Evolutionary conservation across 1,140 invertebrate species (phyloP), one percentile per base, ranked within the genome.

Genomic region (Hyposmocoma kahamanoa): DNA sequence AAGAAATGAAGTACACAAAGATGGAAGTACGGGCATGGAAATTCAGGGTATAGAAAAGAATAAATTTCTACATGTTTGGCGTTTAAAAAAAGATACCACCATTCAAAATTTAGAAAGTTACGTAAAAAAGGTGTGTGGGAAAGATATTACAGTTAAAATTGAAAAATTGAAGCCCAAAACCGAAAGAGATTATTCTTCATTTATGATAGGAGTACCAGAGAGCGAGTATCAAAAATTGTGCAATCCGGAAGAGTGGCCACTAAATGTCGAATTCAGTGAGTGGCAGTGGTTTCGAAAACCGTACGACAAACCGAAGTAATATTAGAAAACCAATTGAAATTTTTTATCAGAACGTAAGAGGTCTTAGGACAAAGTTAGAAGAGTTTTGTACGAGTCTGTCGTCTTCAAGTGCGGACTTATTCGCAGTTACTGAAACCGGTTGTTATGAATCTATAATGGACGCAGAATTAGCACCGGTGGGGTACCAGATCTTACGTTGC

Each of bases 61-160:
- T 6, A 28, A 28, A 30, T 44, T 28, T 44, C 5, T 44, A 10
- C 42, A 44, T 44, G 42, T 44, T 0, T 44, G 42, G 42, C 15
- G 42, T 1, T 19, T 44, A 2, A 44, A n/a, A n/a, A n/a, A n/a
- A n/a, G n/a, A n/a, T n/a, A n/a, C n/a, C n/a, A n/a, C n/a, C n/a
- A n/a, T n/a, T 18, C 13, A 44, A 8, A 44, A 11, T 1, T 19
- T 44, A 28, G 24, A 30, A 24, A 19, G 4, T 0, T 28, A 44
- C 30, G 42, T 44, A 3, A 44, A 8, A n/a, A 15, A 28, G 3
- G 30, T 44, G 1, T 30, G n/a, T n/a, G n/a, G n/a, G n/a, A n/a
- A n/a, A n/a, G n/a, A n/a, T n/a, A n/a, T n/a, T n/a, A n/a, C n/a
- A 28, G 10, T 28, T 11, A 44, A 30, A 10, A 22, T 30, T 13